Evolutionary conservation across 2,888 invertebrate genomes (phyloP).

Genomic region (Clunio marinus): DNA sequence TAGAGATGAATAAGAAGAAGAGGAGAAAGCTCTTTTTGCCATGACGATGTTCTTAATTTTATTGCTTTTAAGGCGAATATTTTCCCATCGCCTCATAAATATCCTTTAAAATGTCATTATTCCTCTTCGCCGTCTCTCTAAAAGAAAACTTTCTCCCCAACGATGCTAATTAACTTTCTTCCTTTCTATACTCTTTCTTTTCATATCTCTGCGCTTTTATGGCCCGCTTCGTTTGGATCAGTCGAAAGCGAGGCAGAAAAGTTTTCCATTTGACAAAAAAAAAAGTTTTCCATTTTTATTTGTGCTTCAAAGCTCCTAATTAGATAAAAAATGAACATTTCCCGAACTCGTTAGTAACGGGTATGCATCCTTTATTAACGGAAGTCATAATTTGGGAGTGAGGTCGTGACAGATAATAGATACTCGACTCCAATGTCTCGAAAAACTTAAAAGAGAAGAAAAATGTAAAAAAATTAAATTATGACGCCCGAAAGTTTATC

Average conservation of each 20-base stretch:
- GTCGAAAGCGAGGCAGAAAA: not conserved
- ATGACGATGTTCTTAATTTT: too few relatives aligned
- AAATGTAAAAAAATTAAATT: slow-evolving; percentile 2
- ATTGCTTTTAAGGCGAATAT: too few relatives aligned
- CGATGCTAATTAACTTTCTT: not conserved
- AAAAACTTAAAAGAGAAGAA: not conserved
- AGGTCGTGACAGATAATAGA: not conserved
- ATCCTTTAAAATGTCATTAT: not conserved
- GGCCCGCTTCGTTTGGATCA: not conserved
- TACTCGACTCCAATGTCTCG: too few relatives aligned
- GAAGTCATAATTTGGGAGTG: not conserved
- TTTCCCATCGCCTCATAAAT: too few relatives aligned
- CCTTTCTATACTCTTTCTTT: too few relatives aligned
- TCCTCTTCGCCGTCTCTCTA: not conserved
- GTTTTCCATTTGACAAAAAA: slow-evolving; percentile 8
- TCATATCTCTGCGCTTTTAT: too few relatives aligned
- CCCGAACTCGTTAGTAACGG: slow-evolving; percentile 33
- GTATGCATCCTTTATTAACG: not conserved
- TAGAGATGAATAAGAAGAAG: too few relatives aligned
- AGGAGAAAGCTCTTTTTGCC: too few relatives aligned
- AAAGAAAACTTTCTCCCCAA: not conserved
- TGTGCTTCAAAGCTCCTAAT: slow-evolving; percentile 21
- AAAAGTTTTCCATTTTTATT: not conserved
- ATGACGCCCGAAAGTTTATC: slow-evolving; percentile 32
- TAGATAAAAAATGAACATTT: slow-evolving; percentile 34